Evolutionary conservation across 2,113 vertebrate species (phyloP).

Genomic region (Eleginops maclovinus): DNA sequence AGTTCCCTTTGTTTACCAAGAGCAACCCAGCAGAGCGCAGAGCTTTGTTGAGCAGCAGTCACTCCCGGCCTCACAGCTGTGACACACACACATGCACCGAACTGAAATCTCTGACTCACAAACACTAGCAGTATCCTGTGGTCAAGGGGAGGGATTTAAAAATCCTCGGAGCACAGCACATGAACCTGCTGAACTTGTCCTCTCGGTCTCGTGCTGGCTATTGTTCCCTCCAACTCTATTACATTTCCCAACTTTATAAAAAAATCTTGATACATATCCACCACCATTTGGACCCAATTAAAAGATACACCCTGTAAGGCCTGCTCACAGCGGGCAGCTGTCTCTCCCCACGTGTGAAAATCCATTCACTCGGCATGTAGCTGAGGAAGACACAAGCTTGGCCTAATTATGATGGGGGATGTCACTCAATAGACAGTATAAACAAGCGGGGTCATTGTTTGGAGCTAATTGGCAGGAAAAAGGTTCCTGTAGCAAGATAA

Average conservation of each 20-base stretch:
- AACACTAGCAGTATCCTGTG: conserved; percentile 82
- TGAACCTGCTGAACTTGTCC: conserved; percentile 85
- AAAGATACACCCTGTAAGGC: conserved; percentile 69
- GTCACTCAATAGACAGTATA: conserved; percentile 76
- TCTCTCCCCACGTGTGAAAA: conserved; percentile 66
- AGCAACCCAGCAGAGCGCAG: conserved; percentile 78
- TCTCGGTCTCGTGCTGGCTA: conserved; percentile 69
- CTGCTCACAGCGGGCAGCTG: conserved; percentile 55
- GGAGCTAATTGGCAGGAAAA: conserved; percentile 79
- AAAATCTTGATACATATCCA: conserved; percentile 55
- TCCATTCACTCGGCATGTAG: conserved; percentile 60
- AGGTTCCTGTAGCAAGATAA: conserved; percentile 69
- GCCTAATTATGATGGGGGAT: conserved; percentile 72
- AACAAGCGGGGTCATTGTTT: conserved; percentile 76
- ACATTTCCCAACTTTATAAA: conserved; percentile 65
- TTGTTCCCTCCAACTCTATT: conserved; percentile 55
- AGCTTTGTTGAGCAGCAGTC: conserved; percentile 81
- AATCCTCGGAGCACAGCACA: conserved; percentile 72
- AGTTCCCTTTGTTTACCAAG: conserved; percentile 82
- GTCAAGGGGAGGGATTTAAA: conserved; percentile 83
- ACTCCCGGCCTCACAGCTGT: conserved; percentile 83
- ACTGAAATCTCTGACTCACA: conserved; percentile 82
- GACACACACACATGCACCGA: conserved; percentile 57
- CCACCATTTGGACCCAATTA: conserved; percentile 77
- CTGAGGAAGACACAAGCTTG: conserved; percentile 50